Percentiles rank a stretch among this genome's conserved stretches.
phyloP scores from a whole-genome alignment of 2,113 vertebrate genomes.

The Epinephelus lanceolatus region DNA sequence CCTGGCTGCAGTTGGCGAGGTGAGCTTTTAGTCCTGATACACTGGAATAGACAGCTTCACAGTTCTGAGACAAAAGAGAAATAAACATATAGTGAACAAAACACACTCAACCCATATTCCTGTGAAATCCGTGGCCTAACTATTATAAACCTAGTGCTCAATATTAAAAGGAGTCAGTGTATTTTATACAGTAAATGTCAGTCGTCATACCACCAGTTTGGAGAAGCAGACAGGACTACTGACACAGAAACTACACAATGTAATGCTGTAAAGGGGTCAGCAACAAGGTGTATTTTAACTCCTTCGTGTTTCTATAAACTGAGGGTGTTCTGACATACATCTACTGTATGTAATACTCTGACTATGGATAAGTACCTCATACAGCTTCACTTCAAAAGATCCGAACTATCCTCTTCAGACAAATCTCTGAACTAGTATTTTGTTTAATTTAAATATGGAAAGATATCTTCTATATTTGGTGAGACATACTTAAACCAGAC shows the following conservation, averaged over 20 bases:
- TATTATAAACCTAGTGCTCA: neutral
- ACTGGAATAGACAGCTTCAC: slow-evolving; percentile 97
- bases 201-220: no score
- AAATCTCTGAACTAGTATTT: neutral
- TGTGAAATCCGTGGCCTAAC: neutral
- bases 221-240: no score
- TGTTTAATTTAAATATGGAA: neutral
- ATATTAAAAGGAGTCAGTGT: neutral
- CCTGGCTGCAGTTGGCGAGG: slow-evolving; percentile 97
- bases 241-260: no score
- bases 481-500: neutral
- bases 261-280: no score
- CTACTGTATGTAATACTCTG: no score
- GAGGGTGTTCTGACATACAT: no score
- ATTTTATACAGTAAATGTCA: no score
- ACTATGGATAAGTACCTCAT: no score
- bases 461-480: neutral
- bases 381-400: no score
- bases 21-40: slow-evolving; percentile 98
- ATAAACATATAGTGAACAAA: slow-evolving; percentile 26
- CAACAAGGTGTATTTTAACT: no score
- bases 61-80: slow-evolving; percentile 86
- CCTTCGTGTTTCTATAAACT: no score
- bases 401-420: neutral
- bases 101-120: neutral